Conservation (phyloP, 64 coral and sea anemone species). For the Hydrozoanthus tunicans region DNA sequence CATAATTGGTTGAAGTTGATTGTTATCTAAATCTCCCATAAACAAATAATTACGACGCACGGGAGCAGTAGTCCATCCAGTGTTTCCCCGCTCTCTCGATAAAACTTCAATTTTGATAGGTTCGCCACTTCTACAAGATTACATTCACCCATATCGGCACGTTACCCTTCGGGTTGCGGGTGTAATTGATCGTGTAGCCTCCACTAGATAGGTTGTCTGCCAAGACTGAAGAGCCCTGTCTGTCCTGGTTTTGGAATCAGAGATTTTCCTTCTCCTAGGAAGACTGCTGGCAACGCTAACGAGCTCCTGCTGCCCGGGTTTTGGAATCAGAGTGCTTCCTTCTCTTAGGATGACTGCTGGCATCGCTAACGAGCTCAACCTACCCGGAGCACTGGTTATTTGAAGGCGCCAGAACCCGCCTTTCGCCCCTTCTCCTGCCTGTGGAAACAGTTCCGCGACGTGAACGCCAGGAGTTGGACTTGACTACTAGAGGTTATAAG, state of each 20-base stretch:
- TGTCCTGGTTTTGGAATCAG: not conserved
- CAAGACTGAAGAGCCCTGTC: not conserved
- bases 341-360: constrained; percentile 44
- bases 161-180: too few species aligned
- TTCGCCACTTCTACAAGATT: too few species aligned
- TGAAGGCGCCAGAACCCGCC: constrained; percentile 38
- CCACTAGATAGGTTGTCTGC: not conserved
- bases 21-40: not conserved
- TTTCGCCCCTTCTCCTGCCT: constrained; percentile 36
- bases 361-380: not conserved
- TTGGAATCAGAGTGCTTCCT: constrained; percentile 8
- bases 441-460: constrained; percentile 30
- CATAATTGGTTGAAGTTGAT: too few species aligned
- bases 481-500: constrained; percentile 27
- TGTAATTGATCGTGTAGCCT: not conserved
- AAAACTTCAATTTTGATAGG: too few species aligned
- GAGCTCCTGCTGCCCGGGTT: not conserved
- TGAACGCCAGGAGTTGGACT: constrained; percentile 35
- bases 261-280: constrained; percentile 16
- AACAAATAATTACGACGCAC: not conserved
- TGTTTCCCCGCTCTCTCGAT: too few species aligned
- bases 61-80: not conserved
- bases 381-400: constrained; percentile 30
- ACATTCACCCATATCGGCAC: too few species aligned
- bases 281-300: not conserved